A percentile compares a stretch with the other conserved stretches of the same genome.
Evolutionary conservation across 2,888 invertebrate species (phyloP).

Genomic region (Platycheirus rosarum): DNA sequence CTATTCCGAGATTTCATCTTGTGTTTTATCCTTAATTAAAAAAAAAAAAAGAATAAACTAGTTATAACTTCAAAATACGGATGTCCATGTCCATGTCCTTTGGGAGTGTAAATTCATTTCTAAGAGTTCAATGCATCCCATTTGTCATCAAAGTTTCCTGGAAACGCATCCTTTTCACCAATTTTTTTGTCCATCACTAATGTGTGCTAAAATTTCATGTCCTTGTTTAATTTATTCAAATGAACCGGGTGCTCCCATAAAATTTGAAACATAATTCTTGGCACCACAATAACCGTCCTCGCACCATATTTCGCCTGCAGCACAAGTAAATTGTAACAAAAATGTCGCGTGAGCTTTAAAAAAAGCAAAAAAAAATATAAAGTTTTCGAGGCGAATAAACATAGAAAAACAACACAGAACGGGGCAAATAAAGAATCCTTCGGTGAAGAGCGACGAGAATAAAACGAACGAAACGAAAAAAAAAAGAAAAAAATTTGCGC

Average conservation of each 20-base stretch:
- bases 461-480: slow-evolving; percentile 39
- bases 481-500: slow-evolving; percentile 65
- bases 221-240: slow-evolving; percentile 40
- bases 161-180: slow-evolving; percentile 17
- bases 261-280: slow-evolving; percentile 41
- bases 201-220: slow-evolving; percentile 27
- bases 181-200: slow-evolving; percentile 5
- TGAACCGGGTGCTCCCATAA: slow-evolving; percentile 50
- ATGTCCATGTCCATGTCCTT: slow-evolving; percentile 10
- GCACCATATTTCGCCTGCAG: slow-evolving; percentile 48
- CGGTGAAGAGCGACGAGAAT: slow-evolving; percentile 30
- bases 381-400: slow-evolving; percentile 64
- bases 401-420: slow-evolving; percentile 59
- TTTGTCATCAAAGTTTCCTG: slow-evolving; percentile 15
- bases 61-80: slow-evolving; percentile 13
- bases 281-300: slow-evolving; percentile 35
- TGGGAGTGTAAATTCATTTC: not conserved
- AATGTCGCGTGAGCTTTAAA: slow-evolving; percentile 70
- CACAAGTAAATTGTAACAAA: slow-evolving; percentile 45
- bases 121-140: slow-evolving; percentile 35
- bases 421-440: slow-evolving; percentile 60
- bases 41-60: too few relatives aligned
- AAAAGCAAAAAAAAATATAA: slow-evolving; percentile 28
- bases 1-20: slow-evolving; percentile 21
- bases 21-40: not conserved